Percentiles rank a stretch among this genome's conserved stretches.
Conservation (phyloP, 2,797 vertebrate species). For the Tapera naevia region DNA sequence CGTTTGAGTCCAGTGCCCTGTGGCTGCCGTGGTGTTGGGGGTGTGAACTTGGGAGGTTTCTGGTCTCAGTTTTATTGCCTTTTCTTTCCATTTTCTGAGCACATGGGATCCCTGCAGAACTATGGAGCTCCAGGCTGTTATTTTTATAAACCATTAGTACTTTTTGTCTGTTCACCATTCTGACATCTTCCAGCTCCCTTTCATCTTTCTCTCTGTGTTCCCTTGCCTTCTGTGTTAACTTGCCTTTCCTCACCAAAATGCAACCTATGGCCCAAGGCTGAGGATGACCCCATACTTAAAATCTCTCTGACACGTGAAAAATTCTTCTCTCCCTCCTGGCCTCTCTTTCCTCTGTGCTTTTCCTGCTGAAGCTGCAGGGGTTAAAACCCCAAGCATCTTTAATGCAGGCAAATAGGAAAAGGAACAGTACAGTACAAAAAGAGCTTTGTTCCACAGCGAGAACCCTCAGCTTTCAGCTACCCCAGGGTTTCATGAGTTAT, state of each 20-base stretch:
- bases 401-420: neutral
- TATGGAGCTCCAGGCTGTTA: slow-evolving; percentile 9
- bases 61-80: neutral
- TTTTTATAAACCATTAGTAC: slow-evolving; percentile 23
- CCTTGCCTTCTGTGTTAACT: neutral
- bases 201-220: neutral
- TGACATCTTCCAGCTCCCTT: slow-evolving; percentile 4
- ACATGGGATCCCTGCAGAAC: neutral
- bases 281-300: neutral
- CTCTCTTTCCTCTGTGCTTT: neutral
- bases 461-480: neutral
- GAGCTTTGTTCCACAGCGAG: neutral
- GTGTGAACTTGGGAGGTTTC: neutral
- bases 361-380: neutral
- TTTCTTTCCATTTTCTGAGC: neutral
- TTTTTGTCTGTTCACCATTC: neutral
- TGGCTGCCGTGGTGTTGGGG: neutral
- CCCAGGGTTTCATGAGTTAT: neutral
- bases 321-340: neutral
- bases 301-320: neutral
- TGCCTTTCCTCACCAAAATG: slow-evolving; percentile 4
- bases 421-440: neutral
- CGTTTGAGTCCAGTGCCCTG: accelerated
- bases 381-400: neutral
- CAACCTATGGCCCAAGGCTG: neutral